These are phyloP conservation scores for Neopelma chrysocephalum DNA, from an alignment of 2,797 vertebrate genomes.

Conservation along the genomic window DNA sequence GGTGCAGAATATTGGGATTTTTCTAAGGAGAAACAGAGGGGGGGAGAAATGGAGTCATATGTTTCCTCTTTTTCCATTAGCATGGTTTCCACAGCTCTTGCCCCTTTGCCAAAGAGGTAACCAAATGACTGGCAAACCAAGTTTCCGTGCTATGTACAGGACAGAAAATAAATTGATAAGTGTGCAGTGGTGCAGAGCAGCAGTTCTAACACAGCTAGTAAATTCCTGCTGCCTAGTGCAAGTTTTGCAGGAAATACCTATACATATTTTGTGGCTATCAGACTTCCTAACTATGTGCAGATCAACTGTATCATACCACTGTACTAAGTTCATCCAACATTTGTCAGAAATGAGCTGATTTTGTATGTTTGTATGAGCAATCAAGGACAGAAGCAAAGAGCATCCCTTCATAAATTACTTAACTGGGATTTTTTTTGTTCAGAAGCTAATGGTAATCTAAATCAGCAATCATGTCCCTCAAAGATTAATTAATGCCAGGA, in stretches of 20 bases:
- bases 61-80: not conserved
- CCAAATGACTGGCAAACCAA: not conserved
- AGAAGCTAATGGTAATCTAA: not conserved
- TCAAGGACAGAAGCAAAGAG: not conserved
- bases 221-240: not conserved
- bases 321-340: not conserved
- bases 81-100: not conserved
- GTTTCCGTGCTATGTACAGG: fast-evolving
- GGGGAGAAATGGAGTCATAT: not conserved
- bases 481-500: not conserved
- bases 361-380: not conserved
- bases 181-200: not conserved
- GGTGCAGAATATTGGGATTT: not conserved
- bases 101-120: not conserved
- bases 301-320: not conserved
- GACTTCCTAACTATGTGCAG: not conserved
- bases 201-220: not conserved
- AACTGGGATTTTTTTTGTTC: not conserved
- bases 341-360: not conserved
- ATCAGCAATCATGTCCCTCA: not conserved
- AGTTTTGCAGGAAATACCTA: not conserved
- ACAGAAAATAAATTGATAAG: not conserved
- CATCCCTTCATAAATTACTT: not conserved
- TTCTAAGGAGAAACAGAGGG: not conserved
- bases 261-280: not conserved